Evolutionary conservation across 2,888 invertebrate species (phyloP).

Genomic region (Belgica antarctica): DNA sequence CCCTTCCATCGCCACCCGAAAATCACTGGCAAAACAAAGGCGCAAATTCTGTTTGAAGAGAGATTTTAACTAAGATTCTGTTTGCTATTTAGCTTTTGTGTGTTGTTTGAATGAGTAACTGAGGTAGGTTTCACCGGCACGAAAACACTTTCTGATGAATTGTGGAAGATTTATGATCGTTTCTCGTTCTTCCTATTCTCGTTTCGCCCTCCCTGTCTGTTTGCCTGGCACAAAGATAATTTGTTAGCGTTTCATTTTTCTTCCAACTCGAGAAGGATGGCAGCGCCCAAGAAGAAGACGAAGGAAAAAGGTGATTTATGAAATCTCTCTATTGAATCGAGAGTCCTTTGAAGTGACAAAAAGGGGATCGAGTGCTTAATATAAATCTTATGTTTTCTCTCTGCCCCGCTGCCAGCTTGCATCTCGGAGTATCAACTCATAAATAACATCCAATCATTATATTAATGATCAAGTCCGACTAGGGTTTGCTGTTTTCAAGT

Average conservation of each 20-base stretch:
- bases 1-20: too few species aligned
- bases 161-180: constrained; percentile 29
- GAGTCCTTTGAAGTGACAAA: constrained; percentile 41
- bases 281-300: background rate
- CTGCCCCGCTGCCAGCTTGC: background rate
- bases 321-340: constrained; percentile 34
- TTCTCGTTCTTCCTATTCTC: constrained; percentile 2
- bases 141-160: constrained; percentile 12
- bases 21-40: background rate
- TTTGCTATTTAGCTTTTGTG: background rate
- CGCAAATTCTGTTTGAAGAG: background rate
- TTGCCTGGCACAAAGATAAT: constrained; percentile 34
- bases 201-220: constrained; percentile 11
- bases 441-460: constrained; percentile 21
- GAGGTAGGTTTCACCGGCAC: background rate
- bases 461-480: too few species aligned
- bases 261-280: background rate
- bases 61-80: background rate
- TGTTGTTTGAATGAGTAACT: background rate
- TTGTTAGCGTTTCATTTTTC: constrained; percentile 28
- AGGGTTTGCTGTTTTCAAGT: too few species aligned
- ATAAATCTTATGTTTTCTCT: constrained; percentile 10
- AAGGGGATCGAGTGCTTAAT: constrained; percentile 32
- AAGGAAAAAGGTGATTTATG: constrained; percentile 38
- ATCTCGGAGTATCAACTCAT: background rate